These are phyloP conservation scores for Drosophila kuntzei DNA, from an alignment of 2,888 invertebrate genomes.

Conservation along the genomic window DNA sequence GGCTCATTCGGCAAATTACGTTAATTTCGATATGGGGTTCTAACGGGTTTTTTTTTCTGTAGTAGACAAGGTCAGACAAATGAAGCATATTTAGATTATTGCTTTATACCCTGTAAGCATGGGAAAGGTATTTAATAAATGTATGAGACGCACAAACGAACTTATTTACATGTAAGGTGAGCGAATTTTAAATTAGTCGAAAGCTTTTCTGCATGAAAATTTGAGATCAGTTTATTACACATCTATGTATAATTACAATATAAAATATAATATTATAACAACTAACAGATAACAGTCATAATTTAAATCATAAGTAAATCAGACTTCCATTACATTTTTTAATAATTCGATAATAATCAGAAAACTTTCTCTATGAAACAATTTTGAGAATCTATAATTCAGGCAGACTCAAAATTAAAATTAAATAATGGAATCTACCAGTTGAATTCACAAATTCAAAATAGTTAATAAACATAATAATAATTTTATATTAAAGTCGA, in stretches of 20 bases:
- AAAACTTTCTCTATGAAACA: neutral
- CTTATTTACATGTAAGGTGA: too few species aligned
- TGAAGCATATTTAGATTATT: constrained; percentile 40
- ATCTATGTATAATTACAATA: too few species aligned
- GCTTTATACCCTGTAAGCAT: constrained; percentile 6
- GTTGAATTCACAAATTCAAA: neutral
- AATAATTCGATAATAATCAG: neutral
- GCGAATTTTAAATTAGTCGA: too few species aligned
- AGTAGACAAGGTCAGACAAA: constrained; percentile 52
- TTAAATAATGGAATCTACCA: too few species aligned
- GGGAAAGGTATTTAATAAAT: neutral
- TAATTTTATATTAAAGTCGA: neutral
- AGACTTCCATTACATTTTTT: neutral
- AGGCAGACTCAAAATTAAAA: neutral
- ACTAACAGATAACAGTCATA: neutral
- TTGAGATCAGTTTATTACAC: too few species aligned
- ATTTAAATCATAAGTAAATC: neutral
- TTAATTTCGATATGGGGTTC: constrained; percentile 51
- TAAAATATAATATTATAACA: too few species aligned
- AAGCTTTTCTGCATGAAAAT: too few species aligned
- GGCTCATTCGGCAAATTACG: constrained; percentile 52
- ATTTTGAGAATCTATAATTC: neutral
- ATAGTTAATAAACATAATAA: neutral
- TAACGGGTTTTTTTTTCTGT: constrained; percentile 60
- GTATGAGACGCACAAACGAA: too few species aligned